Percentiles rank a stretch among this genome's conserved stretches.
These are phyloP conservation scores for Lycopodina hypogea DNA, from an alignment of 37 sponge, comb jelly and placozoan species.

Conservation along the genomic window DNA sequence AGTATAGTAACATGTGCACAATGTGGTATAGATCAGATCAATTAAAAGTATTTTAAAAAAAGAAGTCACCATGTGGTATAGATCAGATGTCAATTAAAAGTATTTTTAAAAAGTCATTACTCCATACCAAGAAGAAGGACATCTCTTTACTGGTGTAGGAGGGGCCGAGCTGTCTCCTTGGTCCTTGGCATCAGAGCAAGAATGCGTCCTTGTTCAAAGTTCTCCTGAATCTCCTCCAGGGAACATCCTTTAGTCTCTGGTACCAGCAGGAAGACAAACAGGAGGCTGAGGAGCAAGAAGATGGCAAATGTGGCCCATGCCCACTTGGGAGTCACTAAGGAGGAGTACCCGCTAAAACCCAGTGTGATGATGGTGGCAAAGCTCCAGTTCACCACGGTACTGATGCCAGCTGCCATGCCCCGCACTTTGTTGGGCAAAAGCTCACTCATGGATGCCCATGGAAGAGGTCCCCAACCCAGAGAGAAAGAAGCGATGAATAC, in stretches of 20 bases:
- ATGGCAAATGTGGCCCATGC: slow-evolving; percentile 74
- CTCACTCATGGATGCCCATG: slow-evolving; percentile 80
- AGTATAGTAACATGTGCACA: no score
- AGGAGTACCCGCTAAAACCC: slow-evolving; percentile 20
- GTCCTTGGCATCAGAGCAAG: not conserved
- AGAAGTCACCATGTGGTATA: no score
- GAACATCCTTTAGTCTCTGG: slow-evolving; percentile 88
- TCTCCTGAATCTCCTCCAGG: slow-evolving; percentile 81
- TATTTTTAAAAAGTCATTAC: no score
- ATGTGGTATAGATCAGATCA: no score
- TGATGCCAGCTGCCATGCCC: slow-evolving; percentile 49
- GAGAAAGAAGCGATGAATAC: slow-evolving; percentile 73
- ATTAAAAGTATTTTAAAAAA: no score
- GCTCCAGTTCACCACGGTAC: slow-evolving; percentile 67
- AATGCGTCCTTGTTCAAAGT: slow-evolving; percentile 32
- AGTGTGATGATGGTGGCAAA: slow-evolving; percentile 55
- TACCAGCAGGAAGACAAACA: slow-evolving; percentile 73
- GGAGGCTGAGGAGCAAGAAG: slow-evolving; percentile 33
- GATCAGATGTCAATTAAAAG: no score
- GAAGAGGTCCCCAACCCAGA: slow-evolving; percentile 79
- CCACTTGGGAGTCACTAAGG: slow-evolving; percentile 1
- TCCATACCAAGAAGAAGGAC: no score
- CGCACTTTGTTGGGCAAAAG: slow-evolving; percentile 72
- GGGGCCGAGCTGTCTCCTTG: no score
- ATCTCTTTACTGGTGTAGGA: no score